A percentile compares a stretch with the other conserved stretches of the same genome.
Conservation (phyloP, 2,888 invertebrate genomes). For the Rhamnusium bicolor region DNA sequence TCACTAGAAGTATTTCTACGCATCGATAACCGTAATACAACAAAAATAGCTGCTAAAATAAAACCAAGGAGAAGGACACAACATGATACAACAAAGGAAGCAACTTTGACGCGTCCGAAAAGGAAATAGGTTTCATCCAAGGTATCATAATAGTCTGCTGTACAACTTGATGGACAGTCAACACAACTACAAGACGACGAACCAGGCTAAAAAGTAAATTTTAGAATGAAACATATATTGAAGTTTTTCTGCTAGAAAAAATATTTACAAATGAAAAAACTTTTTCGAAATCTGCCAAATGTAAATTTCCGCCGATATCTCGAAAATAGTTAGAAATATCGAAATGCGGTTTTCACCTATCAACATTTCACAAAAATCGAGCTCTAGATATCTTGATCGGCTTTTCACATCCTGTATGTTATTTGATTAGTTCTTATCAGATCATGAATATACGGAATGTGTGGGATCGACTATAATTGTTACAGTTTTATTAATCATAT, state of each 20-base stretch:
- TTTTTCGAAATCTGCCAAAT: too few species aligned
- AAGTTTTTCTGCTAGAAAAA: not conserved
- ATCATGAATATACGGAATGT: too few species aligned
- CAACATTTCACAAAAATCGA: too few species aligned
- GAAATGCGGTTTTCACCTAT: too few species aligned
- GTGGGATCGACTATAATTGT: too few species aligned
- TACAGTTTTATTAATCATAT: not conserved
- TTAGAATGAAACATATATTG: too few species aligned
- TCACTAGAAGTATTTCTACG: not conserved
- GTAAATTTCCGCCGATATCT: too few species aligned
- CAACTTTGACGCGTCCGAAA: constrained; percentile 77
- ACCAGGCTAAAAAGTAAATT: constrained; percentile 66
- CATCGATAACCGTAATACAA: not conserved
- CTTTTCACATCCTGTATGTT: too few species aligned
- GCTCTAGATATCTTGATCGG: too few species aligned
- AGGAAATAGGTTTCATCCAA: constrained; percentile 58
- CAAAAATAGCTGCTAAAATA: constrained; percentile 43
- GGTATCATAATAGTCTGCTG: constrained; percentile 70
- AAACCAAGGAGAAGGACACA: constrained; percentile 68
- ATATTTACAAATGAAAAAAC: too few species aligned
- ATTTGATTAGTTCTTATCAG: too few species aligned
- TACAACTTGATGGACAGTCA: constrained; percentile 81
- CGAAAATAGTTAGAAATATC: too few species aligned
- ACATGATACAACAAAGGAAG: constrained; percentile 77
- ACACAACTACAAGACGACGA: constrained; percentile 83